A percentile compares a stretch with the other conserved stretches of the same genome.
These are phyloP conservation scores for Panthera leo DNA, from an alignment of 2,113 vertebrate species.

Conservation along the genomic window DNA sequence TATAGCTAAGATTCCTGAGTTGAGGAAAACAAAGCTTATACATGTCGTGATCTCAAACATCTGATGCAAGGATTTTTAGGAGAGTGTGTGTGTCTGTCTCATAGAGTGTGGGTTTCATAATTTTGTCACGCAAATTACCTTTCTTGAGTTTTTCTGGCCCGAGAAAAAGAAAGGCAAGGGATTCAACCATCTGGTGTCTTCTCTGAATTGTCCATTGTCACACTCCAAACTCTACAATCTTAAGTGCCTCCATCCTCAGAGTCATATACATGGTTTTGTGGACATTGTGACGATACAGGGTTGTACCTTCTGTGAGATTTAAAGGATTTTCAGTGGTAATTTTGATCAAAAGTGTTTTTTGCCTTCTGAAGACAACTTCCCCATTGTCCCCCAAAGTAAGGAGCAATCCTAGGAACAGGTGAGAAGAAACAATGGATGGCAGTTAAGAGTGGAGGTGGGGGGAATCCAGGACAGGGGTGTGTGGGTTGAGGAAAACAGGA, in stretches of 20 bases:
- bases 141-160: not conserved
- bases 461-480: not conserved
- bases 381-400: not conserved
- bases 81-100: not conserved
- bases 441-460: not conserved
- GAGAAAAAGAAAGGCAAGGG: not conserved
- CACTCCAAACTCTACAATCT: not conserved
- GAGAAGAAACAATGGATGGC: not conserved
- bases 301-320: constrained; percentile 17
- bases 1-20: not conserved
- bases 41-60: not conserved
- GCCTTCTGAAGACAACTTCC: constrained; percentile 26
- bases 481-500: not conserved
- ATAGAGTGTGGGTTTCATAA: not conserved
- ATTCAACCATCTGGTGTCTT: not conserved
- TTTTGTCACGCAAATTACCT: constrained; percentile 8
- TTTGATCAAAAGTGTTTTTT: constrained; percentile 41
- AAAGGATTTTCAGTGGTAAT: constrained; percentile 11
- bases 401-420: not conserved
- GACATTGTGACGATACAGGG: not conserved
- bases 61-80: not conserved
- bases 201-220: not conserved
- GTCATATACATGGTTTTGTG: not conserved
- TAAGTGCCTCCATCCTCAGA: not conserved
- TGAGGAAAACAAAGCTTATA: not conserved